Evolutionary conservation across 1,140 invertebrate species (phyloP), one percentile per base, ranked within the genome.

Genomic region (Dryas iulia): DNA sequence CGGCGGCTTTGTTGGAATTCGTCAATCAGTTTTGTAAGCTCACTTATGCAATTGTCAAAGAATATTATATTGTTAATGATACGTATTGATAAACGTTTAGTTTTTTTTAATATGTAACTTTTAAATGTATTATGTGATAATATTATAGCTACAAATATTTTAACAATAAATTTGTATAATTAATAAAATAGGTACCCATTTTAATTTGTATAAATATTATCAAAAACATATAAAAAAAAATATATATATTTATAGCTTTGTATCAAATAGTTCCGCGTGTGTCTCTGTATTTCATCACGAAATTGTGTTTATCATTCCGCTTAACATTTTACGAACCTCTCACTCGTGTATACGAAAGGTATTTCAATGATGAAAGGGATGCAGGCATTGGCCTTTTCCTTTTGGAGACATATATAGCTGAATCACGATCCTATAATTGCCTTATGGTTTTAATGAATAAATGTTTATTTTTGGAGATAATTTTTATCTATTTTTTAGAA

Each of bases 281-380:
- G 78, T 76, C 72, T 76, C 68, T 72, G 72, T 76, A 77, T 87
- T 87, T 87, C 84, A 86, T 86, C 83, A 86, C 77, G 74, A 82
- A 80, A 82, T 87, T 87, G 83, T 90, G 88, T 90, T 87, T 90
- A 87, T 90, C 88, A 90, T 89, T 87, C 81, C 83, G 83, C 83
- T 89, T 87, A 85, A 89, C 87, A 89, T 89, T 87, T 86, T 86
- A 86, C 81, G 84, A 86, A 90, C 71, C 47, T 73, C 76, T 77
- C 68, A 68, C 74, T 82, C 76, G 30, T 69, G 76, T 21, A 47
- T 18, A 47, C 21, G 39, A 21, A 47, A 47, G 39, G 2, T 7
- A 21, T 47, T 47, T 47, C 39, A 21, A 47, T 47, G 39, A 47
- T 47, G 79, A 84, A 69, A 78, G 73, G 69, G 84, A 87, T 76